Conservation (phyloP, 64 coral and sea anemone genomes). For the Montipora sp. region DNA sequence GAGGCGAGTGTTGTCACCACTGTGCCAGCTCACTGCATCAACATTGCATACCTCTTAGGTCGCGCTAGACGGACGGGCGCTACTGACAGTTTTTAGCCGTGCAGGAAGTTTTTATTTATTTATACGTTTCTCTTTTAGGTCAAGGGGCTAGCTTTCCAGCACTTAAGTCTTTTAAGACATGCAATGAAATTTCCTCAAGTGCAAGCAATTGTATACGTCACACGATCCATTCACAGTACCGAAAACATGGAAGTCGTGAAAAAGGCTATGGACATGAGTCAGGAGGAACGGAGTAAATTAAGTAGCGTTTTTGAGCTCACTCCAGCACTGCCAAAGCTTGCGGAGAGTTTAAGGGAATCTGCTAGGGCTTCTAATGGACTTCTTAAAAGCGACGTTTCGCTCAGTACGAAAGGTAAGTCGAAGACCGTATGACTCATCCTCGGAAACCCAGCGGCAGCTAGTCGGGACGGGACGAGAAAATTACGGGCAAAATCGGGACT, state of each 20-base stretch:
- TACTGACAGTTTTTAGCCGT: no score
- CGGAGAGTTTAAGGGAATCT: slow-evolving; percentile 49
- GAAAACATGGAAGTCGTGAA: slow-evolving; percentile 92
- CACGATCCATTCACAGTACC: slow-evolving; percentile 67
- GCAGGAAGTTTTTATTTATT: not conserved
- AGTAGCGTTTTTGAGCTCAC: slow-evolving; percentile 64
- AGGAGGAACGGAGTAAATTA: slow-evolving; percentile 70
- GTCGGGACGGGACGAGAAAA: no score
- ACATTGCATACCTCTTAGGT: no score
- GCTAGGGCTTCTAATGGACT: slow-evolving; percentile 49
- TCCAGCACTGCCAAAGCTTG: slow-evolving; percentile 67
- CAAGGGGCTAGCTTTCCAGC: slow-evolving; percentile 82
- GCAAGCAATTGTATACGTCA: slow-evolving; percentile 90
- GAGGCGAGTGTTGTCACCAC: no score
- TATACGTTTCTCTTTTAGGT: not conserved
- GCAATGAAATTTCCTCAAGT: slow-evolving; percentile 90
- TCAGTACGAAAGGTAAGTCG: slow-evolving; percentile 50
- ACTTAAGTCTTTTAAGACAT: slow-evolving; percentile 85
- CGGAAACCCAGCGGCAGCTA: no score
- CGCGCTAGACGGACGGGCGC: no score
- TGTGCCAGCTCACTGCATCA: no score
- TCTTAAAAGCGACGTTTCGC: slow-evolving; percentile 45
- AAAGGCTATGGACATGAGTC: slow-evolving; percentile 78
- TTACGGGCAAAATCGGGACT: no score
- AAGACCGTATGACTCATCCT: not conserved